Base-by-base conservation (phyloP, 37 sponge, comb jelly and placozoan genomes). In the Ephydatia muelleri region DNA sequence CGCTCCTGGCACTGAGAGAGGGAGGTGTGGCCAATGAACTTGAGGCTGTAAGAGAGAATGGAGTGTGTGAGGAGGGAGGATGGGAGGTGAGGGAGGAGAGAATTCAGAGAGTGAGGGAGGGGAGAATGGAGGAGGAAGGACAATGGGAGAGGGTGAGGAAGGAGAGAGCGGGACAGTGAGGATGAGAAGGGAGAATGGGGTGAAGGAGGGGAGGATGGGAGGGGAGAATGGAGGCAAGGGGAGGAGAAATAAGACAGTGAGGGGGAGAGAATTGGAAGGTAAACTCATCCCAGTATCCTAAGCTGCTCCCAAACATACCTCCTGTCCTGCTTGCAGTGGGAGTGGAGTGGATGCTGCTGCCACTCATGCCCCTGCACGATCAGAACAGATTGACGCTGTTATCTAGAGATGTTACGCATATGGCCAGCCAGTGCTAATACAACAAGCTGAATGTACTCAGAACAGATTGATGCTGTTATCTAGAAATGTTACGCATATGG, bases 191-290 rank as follows among this genome's bases (percentile, higher is more conserved):
- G n/a, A 19, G 16, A 75, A 31, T 73, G 74, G 36, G 3, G 65
- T 26, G 66, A 67, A n/a, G 57, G 3, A 32, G 67, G 37, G 19
- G 37, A 75, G n/a, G 47, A 3, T 1, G 67, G 22, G 79, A 78
- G 79, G 79, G 29, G 64, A 57, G 57, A n/a, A n/a, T n/a, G n/a
- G n/a, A n/a, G n/a, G n/a, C n/a, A n/a, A 75, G 13, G 49, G 28
- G 79, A 38, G 71, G 70, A 38, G 38, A 32, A 38, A 34, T 21
- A 34, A 64, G 32, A 64, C 72, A 65, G 66, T 14, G 66, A 65
- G 66, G 66, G 66, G 21, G 13, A 33, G 72, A 13, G 32, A 19
- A 75, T 2, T 11, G 47, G 1, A 11, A 57, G 19, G 57, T 14
- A 13, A 57, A 57, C 57, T 57, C 4, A 43, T 8, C 47, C 47